Conservation (phyloP, 2,888 invertebrate genomes). For the Chouioia cunea region DNA sequence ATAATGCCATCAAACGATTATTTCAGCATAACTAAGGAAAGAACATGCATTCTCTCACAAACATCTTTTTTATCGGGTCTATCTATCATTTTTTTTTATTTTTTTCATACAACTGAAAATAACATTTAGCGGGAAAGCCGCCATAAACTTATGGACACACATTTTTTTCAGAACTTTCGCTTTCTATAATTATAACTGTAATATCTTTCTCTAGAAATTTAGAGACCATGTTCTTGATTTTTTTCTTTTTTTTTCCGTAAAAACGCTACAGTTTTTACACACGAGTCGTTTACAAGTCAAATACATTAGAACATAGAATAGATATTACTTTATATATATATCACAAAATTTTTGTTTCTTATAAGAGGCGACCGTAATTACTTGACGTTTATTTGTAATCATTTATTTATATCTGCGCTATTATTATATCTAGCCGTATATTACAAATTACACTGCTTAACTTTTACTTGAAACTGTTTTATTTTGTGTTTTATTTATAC, state of each 20-base stretch:
- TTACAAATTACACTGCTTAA: slow-evolving; percentile 48
- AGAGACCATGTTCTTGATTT: slow-evolving; percentile 33
- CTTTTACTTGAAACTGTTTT: slow-evolving; percentile 34
- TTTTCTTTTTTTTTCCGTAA: slow-evolving; percentile 31
- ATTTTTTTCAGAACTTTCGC: slow-evolving; percentile 12
- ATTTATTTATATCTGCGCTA: slow-evolving; percentile 40
- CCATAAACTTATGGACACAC: neutral
- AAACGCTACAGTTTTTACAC: slow-evolving; percentile 24
- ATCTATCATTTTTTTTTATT: slow-evolving; percentile 34
- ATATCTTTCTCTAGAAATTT: slow-evolving; percentile 30
- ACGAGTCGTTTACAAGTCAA: slow-evolving; percentile 43
- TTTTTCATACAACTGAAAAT: slow-evolving; percentile 38
- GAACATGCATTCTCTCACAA: slow-evolving; percentile 21
- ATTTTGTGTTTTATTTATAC: slow-evolving; percentile 29
- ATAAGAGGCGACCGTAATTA: slow-evolving; percentile 30
- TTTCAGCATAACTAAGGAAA: slow-evolving; percentile 5
- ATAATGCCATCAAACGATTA: slow-evolving; percentile 31
- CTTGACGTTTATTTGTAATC: slow-evolving; percentile 33
- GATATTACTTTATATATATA: slow-evolving; percentile 42
- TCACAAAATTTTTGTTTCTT: slow-evolving; percentile 44
- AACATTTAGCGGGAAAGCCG: slow-evolving; percentile 30
- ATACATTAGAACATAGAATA: slow-evolving; percentile 43
- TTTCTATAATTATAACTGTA: slow-evolving; percentile 38
- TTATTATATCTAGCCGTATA: slow-evolving; percentile 42
- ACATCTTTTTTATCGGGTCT: slow-evolving; percentile 39